Conservation (phyloP, 2,797 vertebrate species). For the Sus cebifrons region DNA sequence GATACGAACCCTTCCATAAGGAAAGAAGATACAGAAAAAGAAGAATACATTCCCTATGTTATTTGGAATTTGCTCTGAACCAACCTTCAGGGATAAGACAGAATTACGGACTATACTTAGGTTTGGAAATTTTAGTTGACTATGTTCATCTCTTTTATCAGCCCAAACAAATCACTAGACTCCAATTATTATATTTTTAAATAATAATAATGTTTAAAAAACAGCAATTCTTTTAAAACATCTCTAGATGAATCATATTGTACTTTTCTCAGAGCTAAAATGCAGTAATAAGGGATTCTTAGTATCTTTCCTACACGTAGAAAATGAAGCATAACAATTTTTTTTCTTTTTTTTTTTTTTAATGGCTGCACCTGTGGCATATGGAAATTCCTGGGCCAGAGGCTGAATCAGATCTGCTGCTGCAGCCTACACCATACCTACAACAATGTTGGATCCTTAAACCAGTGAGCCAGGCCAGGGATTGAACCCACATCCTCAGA, state of each 20-base stretch:
- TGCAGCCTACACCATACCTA: too few relatives aligned
- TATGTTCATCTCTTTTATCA: background rate
- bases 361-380: too few relatives aligned
- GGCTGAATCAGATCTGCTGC: too few relatives aligned
- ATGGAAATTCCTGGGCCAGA: too few relatives aligned
- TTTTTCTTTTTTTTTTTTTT: too few relatives aligned
- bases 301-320: background rate
- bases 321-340: constrained; percentile 25
- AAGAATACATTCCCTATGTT: background rate
- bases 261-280: constrained; percentile 26
- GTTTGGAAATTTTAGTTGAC: background rate
- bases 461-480: too few relatives aligned
- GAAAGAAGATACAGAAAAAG: background rate
- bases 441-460: too few relatives aligned
- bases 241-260: background rate
- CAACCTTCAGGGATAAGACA: background rate
- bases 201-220: background rate
- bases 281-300: background rate
- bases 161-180: constrained; percentile 28
- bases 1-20: background rate
- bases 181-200: constrained; percentile 21
- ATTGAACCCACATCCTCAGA: too few relatives aligned
- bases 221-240: background rate
- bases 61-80: background rate
- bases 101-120: background rate